Percentiles rank a stretch among this genome's conserved stretches.
phyloP scores from a whole-genome alignment of 1,140 invertebrate species.

The Muscidifurax raptorellus region DNA sequence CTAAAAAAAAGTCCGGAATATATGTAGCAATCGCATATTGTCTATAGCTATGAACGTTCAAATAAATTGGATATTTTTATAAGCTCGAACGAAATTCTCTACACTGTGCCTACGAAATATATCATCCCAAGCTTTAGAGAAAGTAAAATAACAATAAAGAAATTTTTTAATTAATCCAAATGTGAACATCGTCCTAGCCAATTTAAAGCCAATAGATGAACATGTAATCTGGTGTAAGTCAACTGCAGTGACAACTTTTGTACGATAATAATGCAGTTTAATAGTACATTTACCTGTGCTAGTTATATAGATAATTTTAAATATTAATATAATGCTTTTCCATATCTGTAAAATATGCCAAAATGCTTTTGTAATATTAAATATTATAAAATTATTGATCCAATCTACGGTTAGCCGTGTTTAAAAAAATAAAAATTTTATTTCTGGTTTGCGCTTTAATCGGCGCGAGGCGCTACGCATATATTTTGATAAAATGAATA shows the following conservation, averaged over 20 bases:
- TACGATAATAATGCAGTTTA: constrained; percentile 26
- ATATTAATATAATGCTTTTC: constrained; percentile 10
- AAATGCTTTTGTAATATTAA: constrained; percentile 5
- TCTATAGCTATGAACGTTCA: background rate
- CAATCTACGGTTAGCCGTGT: background rate
- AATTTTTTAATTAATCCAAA: background rate
- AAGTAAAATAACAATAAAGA: background rate
- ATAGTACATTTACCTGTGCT: constrained; percentile 12
- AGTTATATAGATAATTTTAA: constrained; percentile 25
- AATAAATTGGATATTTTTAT: background rate
- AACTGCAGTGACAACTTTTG: constrained; percentile 28
- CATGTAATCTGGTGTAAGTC: background rate
- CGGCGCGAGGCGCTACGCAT: background rate
- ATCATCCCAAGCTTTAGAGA: background rate
- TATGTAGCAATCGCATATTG: background rate
- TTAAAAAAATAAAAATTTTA: background rate
- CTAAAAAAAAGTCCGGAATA: background rate
- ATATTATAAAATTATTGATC: background rate
- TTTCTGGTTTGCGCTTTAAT: background rate
- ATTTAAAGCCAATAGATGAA: constrained; percentile 3
- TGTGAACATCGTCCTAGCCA: background rate
- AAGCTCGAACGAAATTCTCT: background rate
- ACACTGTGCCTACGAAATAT: background rate
- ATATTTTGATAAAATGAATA: constrained; percentile 9
- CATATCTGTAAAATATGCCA: constrained; percentile 28